Conservation (phyloP, 2,888 invertebrate species). For the Sesia bembeciformis region DNA sequence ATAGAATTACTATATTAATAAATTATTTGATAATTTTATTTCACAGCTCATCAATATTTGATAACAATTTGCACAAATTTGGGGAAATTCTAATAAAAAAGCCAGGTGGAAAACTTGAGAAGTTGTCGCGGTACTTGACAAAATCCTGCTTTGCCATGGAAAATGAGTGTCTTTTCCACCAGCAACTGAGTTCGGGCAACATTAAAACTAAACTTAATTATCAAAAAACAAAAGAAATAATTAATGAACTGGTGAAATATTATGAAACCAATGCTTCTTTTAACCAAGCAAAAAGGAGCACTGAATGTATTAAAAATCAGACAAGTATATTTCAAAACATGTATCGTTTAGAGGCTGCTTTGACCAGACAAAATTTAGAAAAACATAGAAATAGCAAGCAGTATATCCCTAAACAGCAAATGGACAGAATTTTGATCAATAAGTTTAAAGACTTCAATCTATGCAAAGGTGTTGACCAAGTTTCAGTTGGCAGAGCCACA, state of each 20-base stretch:
- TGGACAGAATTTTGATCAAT: conserved; percentile 16
- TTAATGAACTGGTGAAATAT: conserved; percentile 24
- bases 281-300: conserved; percentile 13
- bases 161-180: conserved; percentile 29
- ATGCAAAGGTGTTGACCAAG: conserved; percentile 39
- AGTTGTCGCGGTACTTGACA: conserved; percentile 22
- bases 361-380: conserved; percentile 22
- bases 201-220: conserved; percentile 29
- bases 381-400: conserved; percentile 11
- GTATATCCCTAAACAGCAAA: background rate
- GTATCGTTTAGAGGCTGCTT: conserved; percentile 17
- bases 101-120: conserved; percentile 18
- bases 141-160: conserved; percentile 26
- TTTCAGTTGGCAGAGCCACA: conserved; percentile 28
- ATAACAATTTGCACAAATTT: conserved; percentile 47
- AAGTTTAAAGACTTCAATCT: conserved; percentile 32
- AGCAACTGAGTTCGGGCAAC: conserved; percentile 23
- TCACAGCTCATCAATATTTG: conserved; percentile 45
- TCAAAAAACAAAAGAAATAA: conserved; percentile 17
- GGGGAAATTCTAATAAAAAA: conserved; percentile 37
- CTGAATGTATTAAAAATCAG: conserved; percentile 19
- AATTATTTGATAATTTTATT: background rate
- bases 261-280: conserved; percentile 11
- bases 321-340: conserved; percentile 21
- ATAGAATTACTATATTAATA: background rate